Evolutionary conservation across 2,113 vertebrate species (phyloP).

Genomic region (Gallinago undulata): DNA sequence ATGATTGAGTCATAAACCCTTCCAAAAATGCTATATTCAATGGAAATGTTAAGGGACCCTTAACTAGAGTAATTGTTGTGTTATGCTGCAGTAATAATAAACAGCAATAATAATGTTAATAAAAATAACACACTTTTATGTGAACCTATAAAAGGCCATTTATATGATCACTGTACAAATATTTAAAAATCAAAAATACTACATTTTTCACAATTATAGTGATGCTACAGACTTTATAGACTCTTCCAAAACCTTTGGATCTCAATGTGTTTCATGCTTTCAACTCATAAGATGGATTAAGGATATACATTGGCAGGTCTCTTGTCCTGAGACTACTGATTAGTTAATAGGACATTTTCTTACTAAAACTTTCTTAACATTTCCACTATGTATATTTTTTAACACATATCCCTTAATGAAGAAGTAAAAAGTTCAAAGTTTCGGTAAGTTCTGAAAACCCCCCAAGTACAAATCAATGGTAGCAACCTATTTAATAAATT

Average conservation of each 20-base stretch:
- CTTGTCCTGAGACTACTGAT: slow-evolving; percentile 15
- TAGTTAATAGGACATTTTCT: neutral
- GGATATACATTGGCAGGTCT: neutral
- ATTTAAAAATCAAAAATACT: slow-evolving; percentile 26
- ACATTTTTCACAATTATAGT: slow-evolving; percentile 55
- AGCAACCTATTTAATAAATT: slow-evolving; percentile 65
- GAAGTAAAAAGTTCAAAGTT: slow-evolving; percentile 56
- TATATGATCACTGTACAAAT: slow-evolving; percentile 28
- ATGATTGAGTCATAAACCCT: slow-evolving; percentile 45
- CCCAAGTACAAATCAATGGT: slow-evolving; percentile 56
- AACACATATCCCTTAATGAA: slow-evolving; percentile 16
- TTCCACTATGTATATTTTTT: slow-evolving; percentile 29
- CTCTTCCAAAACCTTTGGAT: slow-evolving; percentile 40
- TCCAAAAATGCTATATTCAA: slow-evolving; percentile 14
- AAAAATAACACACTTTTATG: slow-evolving; percentile 43
- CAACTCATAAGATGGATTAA: neutral
- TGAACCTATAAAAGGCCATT: slow-evolving; percentile 31
- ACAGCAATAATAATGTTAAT: slow-evolving; percentile 36
- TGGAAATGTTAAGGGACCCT: neutral
- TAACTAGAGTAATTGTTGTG: neutral
- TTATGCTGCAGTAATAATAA: slow-evolving; percentile 44
- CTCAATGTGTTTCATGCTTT: neutral
- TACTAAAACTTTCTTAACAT: slow-evolving; percentile 41
- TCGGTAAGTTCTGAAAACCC: slow-evolving; percentile 57
- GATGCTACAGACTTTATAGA: slow-evolving; percentile 18